phyloP scores from a whole-genome alignment of 2,113 vertebrate genomes.

The Cheirogaleus medius region DNA sequence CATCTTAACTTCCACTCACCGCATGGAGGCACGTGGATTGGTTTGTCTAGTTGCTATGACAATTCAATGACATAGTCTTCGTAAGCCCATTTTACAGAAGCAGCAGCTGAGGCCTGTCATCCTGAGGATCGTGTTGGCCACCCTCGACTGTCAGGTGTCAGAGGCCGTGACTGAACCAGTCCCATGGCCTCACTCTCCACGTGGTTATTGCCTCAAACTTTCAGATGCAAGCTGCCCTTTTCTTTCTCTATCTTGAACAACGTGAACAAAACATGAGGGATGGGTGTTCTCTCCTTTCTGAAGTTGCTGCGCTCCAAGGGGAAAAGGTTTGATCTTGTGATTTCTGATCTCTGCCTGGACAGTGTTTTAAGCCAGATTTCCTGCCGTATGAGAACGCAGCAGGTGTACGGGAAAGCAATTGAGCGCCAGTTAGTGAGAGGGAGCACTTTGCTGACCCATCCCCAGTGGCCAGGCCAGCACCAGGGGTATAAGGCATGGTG shows the following conservation, averaged over 20 bases:
- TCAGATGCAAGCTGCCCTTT: rapidly evolving
- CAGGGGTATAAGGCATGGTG: rapidly evolving
- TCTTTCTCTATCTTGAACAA: background rate
- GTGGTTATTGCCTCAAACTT: rapidly evolving
- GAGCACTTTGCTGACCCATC: background rate
- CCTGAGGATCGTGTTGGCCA: rapidly evolving
- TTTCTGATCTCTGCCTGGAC: background rate
- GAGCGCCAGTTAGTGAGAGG: rapidly evolving
- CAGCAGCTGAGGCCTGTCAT: rapidly evolving
- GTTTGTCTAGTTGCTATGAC: background rate
- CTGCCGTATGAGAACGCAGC: background rate
- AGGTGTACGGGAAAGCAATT: background rate
- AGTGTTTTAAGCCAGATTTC: background rate
- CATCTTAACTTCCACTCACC: rapidly evolving
- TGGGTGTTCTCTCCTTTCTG: background rate
- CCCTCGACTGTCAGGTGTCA: background rate
- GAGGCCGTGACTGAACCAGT: too few species aligned
- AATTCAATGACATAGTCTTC: background rate
- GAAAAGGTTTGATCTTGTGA: background rate
- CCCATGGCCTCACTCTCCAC: rapidly evolving
- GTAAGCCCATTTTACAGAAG: background rate
- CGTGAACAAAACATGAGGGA: rapidly evolving
- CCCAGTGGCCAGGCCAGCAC: background rate
- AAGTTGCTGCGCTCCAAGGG: background rate
- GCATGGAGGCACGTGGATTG: rapidly evolving